These are phyloP conservation scores for Caenorhabditis sp. DNA, from an alignment of 2,888 invertebrate species.

Conservation along the genomic window DNA sequence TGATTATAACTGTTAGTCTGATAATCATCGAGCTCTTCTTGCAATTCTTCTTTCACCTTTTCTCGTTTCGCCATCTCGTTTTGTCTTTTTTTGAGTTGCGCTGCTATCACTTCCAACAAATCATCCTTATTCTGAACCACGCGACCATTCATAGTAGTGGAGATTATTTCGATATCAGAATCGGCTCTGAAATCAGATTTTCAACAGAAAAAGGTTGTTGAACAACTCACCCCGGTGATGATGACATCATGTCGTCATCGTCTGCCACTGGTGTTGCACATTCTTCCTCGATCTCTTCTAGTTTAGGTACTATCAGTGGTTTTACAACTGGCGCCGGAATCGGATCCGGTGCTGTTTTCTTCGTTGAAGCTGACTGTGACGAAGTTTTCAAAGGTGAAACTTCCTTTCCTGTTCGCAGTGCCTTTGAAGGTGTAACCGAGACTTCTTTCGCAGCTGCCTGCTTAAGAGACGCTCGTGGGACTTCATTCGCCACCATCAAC, in stretches of 20 bases:
- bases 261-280: slow-evolving; percentile 1
- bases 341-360: too few relatives aligned
- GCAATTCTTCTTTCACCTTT: slow-evolving; percentile 7
- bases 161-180: slow-evolving; percentile 6
- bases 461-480: too few relatives aligned
- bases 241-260: background rate
- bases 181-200: slow-evolving; percentile 4
- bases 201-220: slow-evolving; percentile 1
- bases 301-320: background rate
- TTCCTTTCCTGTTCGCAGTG: too few relatives aligned
- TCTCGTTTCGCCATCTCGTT: slow-evolving; percentile 1
- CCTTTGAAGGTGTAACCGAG: too few relatives aligned
- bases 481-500: too few relatives aligned
- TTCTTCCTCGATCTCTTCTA: background rate
- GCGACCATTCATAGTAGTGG: slow-evolving; percentile 6
- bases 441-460: too few relatives aligned
- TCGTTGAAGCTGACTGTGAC: too few relatives aligned
- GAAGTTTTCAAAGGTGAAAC: too few relatives aligned
- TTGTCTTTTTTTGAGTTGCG: slow-evolving; percentile 4
- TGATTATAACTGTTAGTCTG: slow-evolving; percentile 1
- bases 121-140: background rate
- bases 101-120: slow-evolving; percentile 5
- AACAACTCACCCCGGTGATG: slow-evolving; percentile 2
- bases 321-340: background rate
- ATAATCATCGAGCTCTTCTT: slow-evolving; percentile 4